Conservation (phyloP, 2,113 vertebrate species). For the Jacana jacana region DNA sequence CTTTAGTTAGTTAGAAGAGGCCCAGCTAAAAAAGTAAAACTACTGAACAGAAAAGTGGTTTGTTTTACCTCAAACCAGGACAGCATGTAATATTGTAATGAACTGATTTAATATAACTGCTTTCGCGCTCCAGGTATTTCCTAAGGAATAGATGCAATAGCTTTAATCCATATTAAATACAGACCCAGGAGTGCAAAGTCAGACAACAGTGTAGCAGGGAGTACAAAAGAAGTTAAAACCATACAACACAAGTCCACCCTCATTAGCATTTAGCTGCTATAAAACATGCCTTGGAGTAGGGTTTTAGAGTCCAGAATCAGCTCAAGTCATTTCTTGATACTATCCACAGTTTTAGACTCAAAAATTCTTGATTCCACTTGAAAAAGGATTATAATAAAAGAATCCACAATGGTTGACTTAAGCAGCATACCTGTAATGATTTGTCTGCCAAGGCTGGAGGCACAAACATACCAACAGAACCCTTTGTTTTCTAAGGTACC, state of each 20-base stretch:
- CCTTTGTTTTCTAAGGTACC: background rate
- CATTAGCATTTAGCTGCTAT: background rate
- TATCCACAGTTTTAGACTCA: background rate
- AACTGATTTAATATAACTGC: slow-evolving; percentile 20
- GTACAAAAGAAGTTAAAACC: background rate
- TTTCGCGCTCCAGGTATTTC: slow-evolving; percentile 25
- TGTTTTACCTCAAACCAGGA: too few relatives aligned
- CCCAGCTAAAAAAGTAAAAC: too few relatives aligned
- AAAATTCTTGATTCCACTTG: background rate
- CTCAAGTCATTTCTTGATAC: background rate
- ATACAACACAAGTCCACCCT: background rate
- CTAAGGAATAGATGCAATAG: background rate
- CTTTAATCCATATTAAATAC: slow-evolving; percentile 23
- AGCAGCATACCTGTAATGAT: background rate
- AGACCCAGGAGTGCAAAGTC: background rate
- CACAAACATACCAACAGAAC: background rate
- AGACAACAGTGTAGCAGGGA: background rate
- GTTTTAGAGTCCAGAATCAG: background rate
- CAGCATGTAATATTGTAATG: slow-evolving; percentile 5
- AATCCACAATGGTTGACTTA: background rate
- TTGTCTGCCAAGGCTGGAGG: background rate
- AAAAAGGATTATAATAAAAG: background rate
- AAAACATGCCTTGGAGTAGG: background rate
- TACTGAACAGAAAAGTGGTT: too few relatives aligned
- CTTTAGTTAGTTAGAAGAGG: too few relatives aligned